Evolutionary conservation across 2,797 vertebrate genomes (phyloP), one percentile per base, ranked within the genome.

Genomic region (Acanthurus tractus): DNA sequence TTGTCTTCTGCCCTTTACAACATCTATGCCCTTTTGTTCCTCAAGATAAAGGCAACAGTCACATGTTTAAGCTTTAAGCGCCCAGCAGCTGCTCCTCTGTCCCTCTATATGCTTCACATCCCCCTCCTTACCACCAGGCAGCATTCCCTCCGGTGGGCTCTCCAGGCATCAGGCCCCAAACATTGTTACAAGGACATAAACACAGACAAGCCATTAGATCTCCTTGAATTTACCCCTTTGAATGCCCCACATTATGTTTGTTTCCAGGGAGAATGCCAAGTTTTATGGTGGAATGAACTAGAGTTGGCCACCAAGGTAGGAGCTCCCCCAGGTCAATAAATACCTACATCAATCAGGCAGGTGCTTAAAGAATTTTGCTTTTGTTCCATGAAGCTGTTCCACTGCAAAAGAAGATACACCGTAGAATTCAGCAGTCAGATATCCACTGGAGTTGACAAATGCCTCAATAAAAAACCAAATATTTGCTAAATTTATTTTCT

Each of bases 141-240:
- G 75, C 62, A 67, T 79, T 87, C 82, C 86, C 91, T 86, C 79
- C 72, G 63, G 79, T 74, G 78, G 78, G 66, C 74, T 91, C 86
- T 70, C 82, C 87, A 78, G 81, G 89, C 92, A 78, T 91, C 86
- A 88, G 93, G 87, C 91, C 90, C 85, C 88, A 90, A 95, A 95
- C 95, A 96, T 94, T 95, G 96, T 95, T 95, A 93, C 88, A 92
- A 90, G 95, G 96, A 96, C 92, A 91, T 95, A 96, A 96, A 96
- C 94, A 94, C 92, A 94, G 95, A 96, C 94, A 95, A 94, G 92
- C 95, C 95, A 96, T 95, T 95, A 94, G 95, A 96, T 94, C 87
- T 87, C 90, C 84, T 82, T 90, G 94, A 96, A 96, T 96, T 94
- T 93, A 94, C 93, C 91, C 78, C 78, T 84, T 93, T 96, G 92